Evolutionary conservation across 1,140 invertebrate species (phyloP), one percentile per base, ranked within the genome.

Genomic region (Oedothorax gibbosus): DNA sequence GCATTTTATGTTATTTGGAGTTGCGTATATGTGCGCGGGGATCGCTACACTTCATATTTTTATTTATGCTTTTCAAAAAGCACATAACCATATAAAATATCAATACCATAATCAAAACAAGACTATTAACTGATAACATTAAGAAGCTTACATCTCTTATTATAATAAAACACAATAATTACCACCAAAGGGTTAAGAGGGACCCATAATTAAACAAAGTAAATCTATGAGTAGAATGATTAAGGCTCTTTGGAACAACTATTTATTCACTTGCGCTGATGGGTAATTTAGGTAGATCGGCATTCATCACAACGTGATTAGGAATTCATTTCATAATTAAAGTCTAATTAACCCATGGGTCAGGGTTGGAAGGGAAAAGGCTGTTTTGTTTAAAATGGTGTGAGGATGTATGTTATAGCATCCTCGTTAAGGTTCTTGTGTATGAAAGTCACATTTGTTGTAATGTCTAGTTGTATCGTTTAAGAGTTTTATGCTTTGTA

Each of bases 311-410:
- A 57, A 15, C 64, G 54, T 81, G 78, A 81, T 81, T 81, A 69
- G 78, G 71, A 81, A 81, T 68, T 81, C 71, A 81, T 81, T 81
- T 81, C 78, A 81, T 81, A 81, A 81, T 81, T 81, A 81, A 81
- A 81, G 65, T 80, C 64, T 68, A 81, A 81, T 81, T 81, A 81
- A 81, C 78, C 78, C 64, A 9, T n/a, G 21, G 78, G 78, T 81
- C 78, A 51, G 9, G 21, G 51, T 35, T 2, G n/a, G n/a, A 15
- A 2, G 11, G 21, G 51, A 79, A 20, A n/a, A 9, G n/a, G 35
- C 20, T 66, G 53, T 79, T 20, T 14, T 21, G 35, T 18, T 11
- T 10, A 79, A 66, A 81, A 49, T 81, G 65, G 78, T 71, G n/a
- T 81, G 65, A 35, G 35, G 35, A 35, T 35, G 35, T 35, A 35